Base-by-base conservation (phyloP, 2,113 vertebrate species). In the Cynocephalus volans region DNA sequence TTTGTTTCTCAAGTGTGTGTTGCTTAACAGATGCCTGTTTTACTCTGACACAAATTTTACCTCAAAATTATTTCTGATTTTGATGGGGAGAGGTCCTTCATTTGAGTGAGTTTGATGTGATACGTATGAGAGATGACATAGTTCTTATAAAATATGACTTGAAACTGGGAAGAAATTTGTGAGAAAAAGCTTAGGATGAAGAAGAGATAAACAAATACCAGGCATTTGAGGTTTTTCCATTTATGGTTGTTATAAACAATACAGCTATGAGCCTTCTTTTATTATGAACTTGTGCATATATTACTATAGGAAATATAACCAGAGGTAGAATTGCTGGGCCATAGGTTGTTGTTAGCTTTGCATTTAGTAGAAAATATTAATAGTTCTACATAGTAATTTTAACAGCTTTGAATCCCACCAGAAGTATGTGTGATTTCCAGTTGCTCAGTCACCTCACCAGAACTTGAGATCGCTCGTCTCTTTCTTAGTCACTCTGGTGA, bases 281-380 rank as follows among this genome's bases (percentile, higher is more conserved):
- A 11, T 58, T 11, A 9, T 64, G 21, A 15, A 88, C 12, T 36
- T 72, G 31, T 90, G 1, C 41, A 31, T 70, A 33, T 9, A 31
- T 92, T 95, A 52, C 3, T 75, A 14, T 65, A 45, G 26, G 9
- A 81, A 64, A 24, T 94, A 88, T 3, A 92, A 70, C n/a, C 18
- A 64, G 8, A 11, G 81, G 28, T 50, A 85, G 48, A 82, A 90
- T 67, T 92, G 4, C n/a, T 72, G 8, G 33, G 1, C 10, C 36
- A 54, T 64, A 72, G 10, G 8, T 56, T 60, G 31, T 88, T 81
- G 18, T 67, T 70, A 85, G 23, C 5, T 75, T 83, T 33, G 31
- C 18, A 70, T 94, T 96, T 50, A 77, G 10, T 60, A 69, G 52
- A 89, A 93, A 92, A 92, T 94, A 86, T 36, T 86, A 86, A 56